A percentile compares a stretch with the other conserved stretches of the same genome.
Conservation (phyloP, 2,113 vertebrate genomes). For the Ameiurus melas region DNA sequence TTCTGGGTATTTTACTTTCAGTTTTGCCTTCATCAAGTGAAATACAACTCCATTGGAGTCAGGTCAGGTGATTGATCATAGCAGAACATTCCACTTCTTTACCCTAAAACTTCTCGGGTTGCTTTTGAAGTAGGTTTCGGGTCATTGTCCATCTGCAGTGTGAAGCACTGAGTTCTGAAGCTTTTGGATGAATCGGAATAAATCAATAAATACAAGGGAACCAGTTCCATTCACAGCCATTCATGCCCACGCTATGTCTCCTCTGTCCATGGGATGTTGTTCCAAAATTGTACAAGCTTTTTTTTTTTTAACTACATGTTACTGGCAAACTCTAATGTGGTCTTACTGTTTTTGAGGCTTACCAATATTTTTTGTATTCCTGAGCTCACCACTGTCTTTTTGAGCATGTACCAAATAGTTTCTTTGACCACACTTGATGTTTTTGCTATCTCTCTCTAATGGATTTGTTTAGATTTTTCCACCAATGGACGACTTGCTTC, state of each 20-base stretch:
- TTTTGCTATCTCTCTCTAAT: slow-evolving; percentile 3
- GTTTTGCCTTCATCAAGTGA: neutral
- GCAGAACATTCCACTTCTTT: neutral
- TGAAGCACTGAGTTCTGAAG: neutral
- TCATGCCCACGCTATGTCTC: neutral
- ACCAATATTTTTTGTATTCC: neutral
- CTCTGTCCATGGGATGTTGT: neutral
- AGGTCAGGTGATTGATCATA: neutral
- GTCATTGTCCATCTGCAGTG: neutral
- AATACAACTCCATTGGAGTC: neutral
- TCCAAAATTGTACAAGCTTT: neutral
- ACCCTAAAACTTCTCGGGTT: neutral
- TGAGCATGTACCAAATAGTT: neutral
- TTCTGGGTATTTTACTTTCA: slow-evolving; percentile 5
- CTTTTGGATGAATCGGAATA: neutral
- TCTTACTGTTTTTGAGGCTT: neutral
- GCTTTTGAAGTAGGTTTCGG: neutral
- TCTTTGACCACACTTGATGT: neutral
- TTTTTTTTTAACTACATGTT: neutral
- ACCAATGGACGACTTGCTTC: neutral
- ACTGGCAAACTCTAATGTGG: neutral
- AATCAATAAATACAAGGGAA: neutral
- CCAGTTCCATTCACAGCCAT: neutral
- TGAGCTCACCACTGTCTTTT: neutral
- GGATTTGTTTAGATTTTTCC: neutral